phyloP scores from a whole-genome alignment of 2,888 invertebrate genomes.

The Conistra vaccinii region DNA sequence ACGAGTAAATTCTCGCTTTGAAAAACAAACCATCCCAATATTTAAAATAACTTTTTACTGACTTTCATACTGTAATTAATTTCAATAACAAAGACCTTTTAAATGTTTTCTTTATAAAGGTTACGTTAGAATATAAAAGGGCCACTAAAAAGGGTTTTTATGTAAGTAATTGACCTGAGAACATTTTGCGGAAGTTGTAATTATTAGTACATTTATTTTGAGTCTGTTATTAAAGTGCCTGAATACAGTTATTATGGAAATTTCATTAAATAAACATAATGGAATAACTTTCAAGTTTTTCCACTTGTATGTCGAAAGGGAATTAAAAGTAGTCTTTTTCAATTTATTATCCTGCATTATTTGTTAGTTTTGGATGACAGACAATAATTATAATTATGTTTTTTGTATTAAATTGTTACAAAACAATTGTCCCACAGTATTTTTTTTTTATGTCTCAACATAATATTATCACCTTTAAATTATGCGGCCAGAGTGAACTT shows the following conservation, averaged over 20 bases:
- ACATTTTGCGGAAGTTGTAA: constrained; percentile 52
- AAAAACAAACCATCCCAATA: constrained; percentile 7
- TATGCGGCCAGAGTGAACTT: neutral
- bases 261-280: constrained; percentile 34
- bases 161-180: constrained; percentile 53
- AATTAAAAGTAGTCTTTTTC: neutral
- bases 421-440: neutral
- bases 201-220: constrained; percentile 57
- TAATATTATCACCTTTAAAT: neutral
- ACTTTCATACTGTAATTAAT: constrained; percentile 49
- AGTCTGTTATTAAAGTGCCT: constrained; percentile 49
- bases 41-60: constrained; percentile 15
- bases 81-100: constrained; percentile 54
- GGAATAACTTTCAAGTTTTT: constrained; percentile 21
- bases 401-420: neutral
- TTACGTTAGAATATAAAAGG: constrained; percentile 34
- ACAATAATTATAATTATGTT: too few relatives aligned
- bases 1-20: neutral
- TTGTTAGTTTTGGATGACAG: neutral
- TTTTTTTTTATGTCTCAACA: neutral
- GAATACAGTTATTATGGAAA: constrained; percentile 36
- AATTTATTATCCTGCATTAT: neutral
- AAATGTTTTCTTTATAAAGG: constrained; percentile 45
- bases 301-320: neutral
- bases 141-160: constrained; percentile 52